Conservation (phyloP, 2,113 vertebrate species). For the Aspidoscelis tigris region DNA sequence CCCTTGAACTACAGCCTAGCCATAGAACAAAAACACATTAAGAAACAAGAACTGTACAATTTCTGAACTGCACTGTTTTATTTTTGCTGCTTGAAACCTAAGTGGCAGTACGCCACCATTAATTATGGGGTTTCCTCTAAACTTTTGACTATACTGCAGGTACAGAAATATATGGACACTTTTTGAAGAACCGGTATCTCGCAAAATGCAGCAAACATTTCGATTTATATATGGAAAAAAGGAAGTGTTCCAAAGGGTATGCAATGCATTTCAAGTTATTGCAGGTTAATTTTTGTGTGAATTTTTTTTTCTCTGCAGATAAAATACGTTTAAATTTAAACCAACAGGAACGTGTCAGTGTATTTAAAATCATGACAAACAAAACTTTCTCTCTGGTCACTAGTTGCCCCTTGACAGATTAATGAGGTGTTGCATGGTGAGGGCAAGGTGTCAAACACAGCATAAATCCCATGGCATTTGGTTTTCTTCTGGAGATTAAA, state of each 20-base stretch:
- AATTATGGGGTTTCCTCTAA: constrained; percentile 80
- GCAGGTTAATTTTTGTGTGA: constrained; percentile 85
- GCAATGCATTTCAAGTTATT: constrained; percentile 87
- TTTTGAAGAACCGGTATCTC: constrained; percentile 84
- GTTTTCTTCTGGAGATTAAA: constrained; percentile 90
- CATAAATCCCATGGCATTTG: constrained; percentile 86
- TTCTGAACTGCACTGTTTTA: constrained; percentile 87
- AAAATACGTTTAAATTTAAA: constrained; percentile 85
- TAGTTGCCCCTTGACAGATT: constrained; percentile 80
- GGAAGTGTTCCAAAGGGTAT: constrained; percentile 86
- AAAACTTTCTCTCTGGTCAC: constrained; percentile 83
- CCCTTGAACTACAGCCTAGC: constrained; percentile 37
- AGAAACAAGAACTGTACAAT: constrained; percentile 79
- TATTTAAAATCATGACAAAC: constrained; percentile 86
- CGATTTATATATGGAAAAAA: constrained; percentile 84
- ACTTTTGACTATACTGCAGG: constrained; percentile 85
- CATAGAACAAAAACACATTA: constrained; percentile 71
- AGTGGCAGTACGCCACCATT: constrained; percentile 84
- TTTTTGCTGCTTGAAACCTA: constrained; percentile 87
- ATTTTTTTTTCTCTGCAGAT: constrained; percentile 85
- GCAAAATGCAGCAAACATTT: constrained; percentile 88
- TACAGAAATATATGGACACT: constrained; percentile 85
- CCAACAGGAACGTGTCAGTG: constrained; percentile 84
- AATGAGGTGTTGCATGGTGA: constrained; percentile 79
- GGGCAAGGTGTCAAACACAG: constrained; percentile 84